Base-by-base conservation (phyloP, 2,888 invertebrate genomes). In the Chymomyza procnemis region DNA sequence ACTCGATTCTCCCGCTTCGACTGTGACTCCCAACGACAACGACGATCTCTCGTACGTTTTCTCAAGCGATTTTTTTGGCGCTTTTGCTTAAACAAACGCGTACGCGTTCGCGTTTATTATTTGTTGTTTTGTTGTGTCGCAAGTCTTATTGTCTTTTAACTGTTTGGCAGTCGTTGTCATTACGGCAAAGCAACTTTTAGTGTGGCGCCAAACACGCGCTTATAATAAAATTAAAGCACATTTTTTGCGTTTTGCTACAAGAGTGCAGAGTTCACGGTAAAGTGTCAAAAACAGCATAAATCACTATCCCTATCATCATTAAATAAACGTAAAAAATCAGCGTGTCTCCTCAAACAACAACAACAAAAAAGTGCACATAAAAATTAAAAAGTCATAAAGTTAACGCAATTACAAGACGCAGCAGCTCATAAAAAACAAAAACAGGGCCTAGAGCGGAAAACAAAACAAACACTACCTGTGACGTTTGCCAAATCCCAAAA, bases 131-230 rank as follows among this genome's bases (percentile, higher is more conserved):
- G 87, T 58, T 64, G 57, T 58, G 34, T 58, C 57, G 46, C 52
- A 66, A 68, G 54, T 75, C 68, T 82, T 87, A 88, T 87, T 89
- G 85, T 87, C 79, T 79, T 81, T 88, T 80, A 81, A 88, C 76
- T 80, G 85, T 52, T 16, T n/a, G n/a, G n/a, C n/a, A n/a, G 47
- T 8, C 26, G 22, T 80, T 85, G 74, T 71, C 71, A 67, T 66
- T n/a, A n/a, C n/a, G n/a, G n/a, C n/a, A n/a, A n/a, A n/a, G n/a
- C n/a, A n/a, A n/a, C n/a, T n/a, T 73, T 76, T 75, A 73, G 69
- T 76, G 73, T 73, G 61, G 62, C 68, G 70, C 66, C 61, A 46
- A 66, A 64, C 68, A 67, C 34, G 55, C 57, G 22, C 26, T 18
- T 6, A 54, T 52, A 41, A 41, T 41, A 12, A 41, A 41, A 12